Percentiles rank a stretch among this genome's conserved stretches.
Evolutionary conservation across 1,140 invertebrate species (phyloP).

Genomic region (Hyphantria cunea): DNA sequence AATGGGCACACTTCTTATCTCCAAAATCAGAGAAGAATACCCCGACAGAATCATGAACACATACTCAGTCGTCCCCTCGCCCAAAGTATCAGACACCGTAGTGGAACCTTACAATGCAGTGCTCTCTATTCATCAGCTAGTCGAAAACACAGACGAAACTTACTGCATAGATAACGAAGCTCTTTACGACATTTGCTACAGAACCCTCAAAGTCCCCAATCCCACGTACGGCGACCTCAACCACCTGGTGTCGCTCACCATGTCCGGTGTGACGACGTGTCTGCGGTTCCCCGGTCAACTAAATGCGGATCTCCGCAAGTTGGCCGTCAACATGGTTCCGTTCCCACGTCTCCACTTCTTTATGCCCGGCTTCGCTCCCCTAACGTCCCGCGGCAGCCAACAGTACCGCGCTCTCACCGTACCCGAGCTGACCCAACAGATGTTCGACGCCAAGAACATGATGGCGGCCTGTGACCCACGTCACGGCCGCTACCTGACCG

Average conservation of each 20-base stretch:
- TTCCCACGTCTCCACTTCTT: conserved; percentile 97
- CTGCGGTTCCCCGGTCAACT: conserved; percentile 88
- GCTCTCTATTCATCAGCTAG: conserved; percentile 90
- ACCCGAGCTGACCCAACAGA: conserved; percentile 93
- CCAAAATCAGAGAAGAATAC: too few species aligned
- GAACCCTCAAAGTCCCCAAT: conserved; percentile 88
- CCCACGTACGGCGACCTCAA: conserved; percentile 93
- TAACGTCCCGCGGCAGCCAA: conserved; percentile 85
- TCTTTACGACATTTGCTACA: conserved; percentile 90
- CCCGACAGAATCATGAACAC: conserved; percentile 94
- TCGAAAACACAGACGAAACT: conserved; percentile 92
- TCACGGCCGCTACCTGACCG: conserved; percentile 90
- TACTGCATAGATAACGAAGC: too few species aligned
- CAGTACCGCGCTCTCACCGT: conserved; percentile 89
- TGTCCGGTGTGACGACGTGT: conserved; percentile 90
- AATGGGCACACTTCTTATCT: too few species aligned
- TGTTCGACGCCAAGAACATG: conserved; percentile 87
- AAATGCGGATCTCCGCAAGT: conserved; percentile 95
- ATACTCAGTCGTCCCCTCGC: conserved; percentile 91
- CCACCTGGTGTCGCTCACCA: conserved; percentile 86
- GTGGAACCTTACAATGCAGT: conserved; percentile 94
- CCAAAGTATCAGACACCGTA: conserved; percentile 90
- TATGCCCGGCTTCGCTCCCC: conserved; percentile 97
- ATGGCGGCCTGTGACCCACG: conserved; percentile 86
- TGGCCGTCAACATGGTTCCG: conserved; percentile 98